Conservation (phyloP, 1,140 invertebrate genomes). For the Aphelinus atriplicis region DNA sequence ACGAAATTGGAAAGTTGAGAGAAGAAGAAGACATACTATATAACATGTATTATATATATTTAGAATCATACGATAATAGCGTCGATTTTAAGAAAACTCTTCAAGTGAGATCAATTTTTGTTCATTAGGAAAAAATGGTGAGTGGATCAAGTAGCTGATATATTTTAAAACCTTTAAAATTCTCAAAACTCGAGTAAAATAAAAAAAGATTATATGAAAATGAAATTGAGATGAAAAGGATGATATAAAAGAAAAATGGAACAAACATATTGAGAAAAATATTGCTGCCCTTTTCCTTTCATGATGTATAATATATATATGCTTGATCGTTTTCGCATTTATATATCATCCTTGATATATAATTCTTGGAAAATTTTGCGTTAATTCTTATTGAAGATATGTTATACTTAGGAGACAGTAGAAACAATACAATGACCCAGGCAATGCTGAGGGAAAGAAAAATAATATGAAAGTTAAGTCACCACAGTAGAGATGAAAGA, state of each 20-base stretch:
- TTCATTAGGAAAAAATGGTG: slow-evolving; percentile 55
- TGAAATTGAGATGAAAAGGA: neutral
- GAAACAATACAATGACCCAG: no score
- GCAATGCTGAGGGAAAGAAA: no score
- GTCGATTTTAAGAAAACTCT: slow-evolving; percentile 36
- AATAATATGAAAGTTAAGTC: no score
- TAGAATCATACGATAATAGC: neutral
- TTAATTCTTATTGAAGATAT: no score
- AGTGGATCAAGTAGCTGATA: slow-evolving; percentile 55
- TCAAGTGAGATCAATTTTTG: slow-evolving; percentile 42
- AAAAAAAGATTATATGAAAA: neutral
- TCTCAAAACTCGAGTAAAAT: neutral
- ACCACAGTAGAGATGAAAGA: no score
- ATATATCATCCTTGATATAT: no score
- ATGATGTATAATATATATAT: no score
- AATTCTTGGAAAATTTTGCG: no score
- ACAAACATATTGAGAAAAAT: slow-evolving; percentile 26
- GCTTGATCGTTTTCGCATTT: no score
- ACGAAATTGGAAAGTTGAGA: neutral
- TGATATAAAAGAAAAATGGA: neutral
- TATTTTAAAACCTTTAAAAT: slow-evolving; percentile 37
- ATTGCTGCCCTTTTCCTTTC: no score
- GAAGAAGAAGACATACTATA: neutral
- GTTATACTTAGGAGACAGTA: no score
- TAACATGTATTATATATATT: no score